Percentiles rank a stretch among this genome's conserved stretches.
Evolutionary conservation across 2,888 invertebrate species (phyloP).

Genomic region (Aleiodes leptofemur): DNA sequence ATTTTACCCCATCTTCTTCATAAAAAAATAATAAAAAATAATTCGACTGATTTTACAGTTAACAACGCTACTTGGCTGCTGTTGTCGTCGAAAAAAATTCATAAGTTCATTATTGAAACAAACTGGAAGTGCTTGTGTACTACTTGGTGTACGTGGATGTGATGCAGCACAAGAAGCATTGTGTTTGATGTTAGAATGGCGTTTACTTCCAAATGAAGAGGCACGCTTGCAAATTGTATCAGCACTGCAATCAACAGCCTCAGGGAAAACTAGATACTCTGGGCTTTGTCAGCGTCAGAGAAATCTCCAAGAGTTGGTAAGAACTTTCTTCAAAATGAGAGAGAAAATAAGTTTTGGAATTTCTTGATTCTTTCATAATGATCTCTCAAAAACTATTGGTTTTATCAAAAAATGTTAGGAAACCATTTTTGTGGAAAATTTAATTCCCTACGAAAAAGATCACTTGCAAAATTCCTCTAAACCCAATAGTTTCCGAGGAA

Average conservation of each 20-base stretch:
- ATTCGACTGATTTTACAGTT: constrained; percentile 75
- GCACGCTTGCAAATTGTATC: constrained; percentile 83
- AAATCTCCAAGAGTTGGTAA: constrained; percentile 84
- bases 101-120: constrained; percentile 82
- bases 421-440: too few species aligned
- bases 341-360: too few species aligned
- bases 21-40: neutral
- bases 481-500: too few species aligned
- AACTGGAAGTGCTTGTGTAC: constrained; percentile 83
- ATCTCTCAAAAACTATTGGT: too few species aligned
- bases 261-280: constrained; percentile 82
- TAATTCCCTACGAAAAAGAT: too few species aligned
- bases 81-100: constrained; percentile 85
- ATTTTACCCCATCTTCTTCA: too few species aligned
- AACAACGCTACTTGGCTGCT: constrained; percentile 80
- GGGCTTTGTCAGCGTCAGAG: constrained; percentile 85
- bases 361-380: too few species aligned
- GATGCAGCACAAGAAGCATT: constrained; percentile 82
- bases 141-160: constrained; percentile 83
- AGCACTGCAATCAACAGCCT: constrained; percentile 83
- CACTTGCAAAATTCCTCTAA: too few species aligned
- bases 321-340: constrained; percentile 38
- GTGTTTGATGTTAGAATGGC: constrained; percentile 87
- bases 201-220: constrained; percentile 80
- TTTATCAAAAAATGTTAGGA: too few species aligned